A percentile compares a stretch with the other conserved stretches of the same genome.
phyloP scores from a whole-genome alignment of 2,888 invertebrate species.

The Aspidiotus destructor region DNA sequence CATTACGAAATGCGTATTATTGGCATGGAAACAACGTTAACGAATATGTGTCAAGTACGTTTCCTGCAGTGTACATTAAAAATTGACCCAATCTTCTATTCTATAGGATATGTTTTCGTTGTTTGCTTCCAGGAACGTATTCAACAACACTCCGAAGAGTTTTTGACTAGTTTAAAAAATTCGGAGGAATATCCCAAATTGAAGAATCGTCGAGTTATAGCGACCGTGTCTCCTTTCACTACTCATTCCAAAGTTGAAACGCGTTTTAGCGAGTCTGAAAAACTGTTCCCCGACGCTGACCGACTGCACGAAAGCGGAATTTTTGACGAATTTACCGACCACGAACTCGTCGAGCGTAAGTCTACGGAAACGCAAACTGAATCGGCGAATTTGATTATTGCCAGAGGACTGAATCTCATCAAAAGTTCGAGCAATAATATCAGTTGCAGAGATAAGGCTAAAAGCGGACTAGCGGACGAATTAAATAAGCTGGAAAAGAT shows the following conservation, averaged over 20 bases:
- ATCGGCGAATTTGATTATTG: neutral
- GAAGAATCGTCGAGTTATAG: constrained; percentile 36
- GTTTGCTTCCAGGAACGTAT: constrained; percentile 25
- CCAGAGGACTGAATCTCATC: neutral
- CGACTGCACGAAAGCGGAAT: constrained; percentile 64
- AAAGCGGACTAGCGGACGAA: constrained; percentile 41
- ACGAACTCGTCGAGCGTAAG: constrained; percentile 23
- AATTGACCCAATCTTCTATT: neutral
- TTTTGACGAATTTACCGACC: constrained; percentile 44
- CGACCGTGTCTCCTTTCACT: constrained; percentile 39
- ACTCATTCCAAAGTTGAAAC: constrained; percentile 39
- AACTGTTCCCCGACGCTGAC: constrained; percentile 44
- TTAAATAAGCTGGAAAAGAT: constrained; percentile 55
- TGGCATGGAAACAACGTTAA: constrained; percentile 36
- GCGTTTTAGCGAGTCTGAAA: constrained; percentile 42
- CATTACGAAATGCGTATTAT: constrained; percentile 40
- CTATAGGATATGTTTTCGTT: no score
- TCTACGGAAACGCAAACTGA: constrained; percentile 23
- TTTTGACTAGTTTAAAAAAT: constrained; percentile 22
- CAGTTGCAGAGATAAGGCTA: neutral
- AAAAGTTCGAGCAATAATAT: neutral
- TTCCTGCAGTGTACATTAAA: neutral
- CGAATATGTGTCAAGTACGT: constrained; percentile 37
- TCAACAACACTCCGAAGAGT: constrained; percentile 21
- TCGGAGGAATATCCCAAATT: constrained; percentile 23